Evolutionary conservation across 2,888 invertebrate genomes (phyloP).

Genomic region (Serrognathus titanus): DNA sequence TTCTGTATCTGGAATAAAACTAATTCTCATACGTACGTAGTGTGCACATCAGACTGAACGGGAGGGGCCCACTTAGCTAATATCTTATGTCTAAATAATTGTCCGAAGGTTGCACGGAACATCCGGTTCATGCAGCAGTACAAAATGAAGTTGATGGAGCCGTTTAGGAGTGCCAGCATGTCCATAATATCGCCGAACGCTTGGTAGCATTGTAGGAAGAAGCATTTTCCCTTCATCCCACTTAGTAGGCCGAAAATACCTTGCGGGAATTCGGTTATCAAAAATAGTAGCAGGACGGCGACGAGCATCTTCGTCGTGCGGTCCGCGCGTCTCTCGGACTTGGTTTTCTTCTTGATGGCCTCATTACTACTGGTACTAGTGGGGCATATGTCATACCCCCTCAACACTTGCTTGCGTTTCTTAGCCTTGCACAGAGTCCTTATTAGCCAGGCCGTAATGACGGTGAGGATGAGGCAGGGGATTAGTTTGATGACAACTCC

Average conservation of each 20-base stretch:
- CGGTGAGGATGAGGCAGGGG: conserved; percentile 73
- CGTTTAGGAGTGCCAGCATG: conserved; percentile 83
- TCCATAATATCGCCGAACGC: conserved; percentile 85
- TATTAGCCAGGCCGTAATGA: conserved; percentile 69
- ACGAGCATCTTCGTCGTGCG: conserved; percentile 87
- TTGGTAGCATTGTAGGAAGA: conserved; percentile 77
- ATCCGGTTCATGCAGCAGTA: conserved; percentile 94
- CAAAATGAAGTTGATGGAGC: conserved; percentile 88
- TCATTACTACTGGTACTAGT: conserved; percentile 31
- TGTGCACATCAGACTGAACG: conserved; percentile 61
- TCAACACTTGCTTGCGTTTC: conserved; percentile 66
- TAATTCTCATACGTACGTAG: conserved; percentile 58
- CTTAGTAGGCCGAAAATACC: conserved; percentile 59
- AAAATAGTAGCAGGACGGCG: conserved; percentile 79
- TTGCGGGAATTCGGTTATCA: conserved; percentile 83
- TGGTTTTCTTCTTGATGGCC: conserved; percentile 49
- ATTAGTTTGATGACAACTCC: conserved; percentile 76
- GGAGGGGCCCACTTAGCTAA: conserved; percentile 59
- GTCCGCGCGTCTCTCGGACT: conserved; percentile 73
- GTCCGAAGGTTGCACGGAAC: conserved; percentile 77
- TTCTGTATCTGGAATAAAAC: conserved; percentile 7
- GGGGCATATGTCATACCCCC: conserved; percentile 60
- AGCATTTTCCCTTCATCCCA: conserved; percentile 63
- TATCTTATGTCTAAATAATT: conserved; percentile 63
- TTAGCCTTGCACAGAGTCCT: conserved; percentile 73